A percentile compares a stretch with the other conserved stretches of the same genome.
These are phyloP conservation scores for Egretta garzetta DNA, from an alignment of 2,113 vertebrate species.

Conservation along the genomic window DNA sequence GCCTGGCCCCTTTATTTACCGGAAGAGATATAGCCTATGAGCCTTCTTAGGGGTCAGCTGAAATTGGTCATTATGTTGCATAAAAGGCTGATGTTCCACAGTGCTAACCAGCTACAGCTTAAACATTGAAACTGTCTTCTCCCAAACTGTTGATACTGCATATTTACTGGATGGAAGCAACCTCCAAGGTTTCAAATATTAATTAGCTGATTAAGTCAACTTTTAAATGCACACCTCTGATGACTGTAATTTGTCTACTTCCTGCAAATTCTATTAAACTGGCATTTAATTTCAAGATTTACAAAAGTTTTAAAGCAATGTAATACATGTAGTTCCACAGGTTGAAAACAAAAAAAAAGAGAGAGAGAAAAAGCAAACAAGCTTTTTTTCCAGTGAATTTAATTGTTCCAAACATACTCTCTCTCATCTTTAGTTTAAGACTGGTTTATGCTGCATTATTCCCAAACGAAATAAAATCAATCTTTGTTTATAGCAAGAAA, in stretches of 20 bases:
- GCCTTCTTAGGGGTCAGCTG: not conserved
- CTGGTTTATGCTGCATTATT: not conserved
- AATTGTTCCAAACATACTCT: not conserved
- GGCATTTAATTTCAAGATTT: not conserved
- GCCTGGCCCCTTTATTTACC: not conserved
- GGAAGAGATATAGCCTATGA: not conserved
- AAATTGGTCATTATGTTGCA: not conserved
- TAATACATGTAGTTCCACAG: not conserved
- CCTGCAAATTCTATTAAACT: not conserved
- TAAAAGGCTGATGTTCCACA: not conserved
- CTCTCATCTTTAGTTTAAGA: not conserved
- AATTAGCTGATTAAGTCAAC: not conserved
- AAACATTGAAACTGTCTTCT: not conserved
- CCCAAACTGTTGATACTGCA: not conserved
- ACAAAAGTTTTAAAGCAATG: not conserved
- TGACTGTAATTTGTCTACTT: not conserved
- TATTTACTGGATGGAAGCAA: not conserved
- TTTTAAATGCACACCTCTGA: not conserved
- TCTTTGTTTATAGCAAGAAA: not conserved
- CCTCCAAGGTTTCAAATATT: not conserved
- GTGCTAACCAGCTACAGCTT: not conserved
- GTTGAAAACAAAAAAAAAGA: not conserved
- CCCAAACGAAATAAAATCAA: not conserved
- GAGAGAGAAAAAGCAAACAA: rapidly evolving
- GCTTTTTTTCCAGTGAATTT: not conserved